These are phyloP conservation scores for Apis laboriosa DNA, from an alignment of 1,140 invertebrate genomes.

Conservation along the genomic window DNA sequence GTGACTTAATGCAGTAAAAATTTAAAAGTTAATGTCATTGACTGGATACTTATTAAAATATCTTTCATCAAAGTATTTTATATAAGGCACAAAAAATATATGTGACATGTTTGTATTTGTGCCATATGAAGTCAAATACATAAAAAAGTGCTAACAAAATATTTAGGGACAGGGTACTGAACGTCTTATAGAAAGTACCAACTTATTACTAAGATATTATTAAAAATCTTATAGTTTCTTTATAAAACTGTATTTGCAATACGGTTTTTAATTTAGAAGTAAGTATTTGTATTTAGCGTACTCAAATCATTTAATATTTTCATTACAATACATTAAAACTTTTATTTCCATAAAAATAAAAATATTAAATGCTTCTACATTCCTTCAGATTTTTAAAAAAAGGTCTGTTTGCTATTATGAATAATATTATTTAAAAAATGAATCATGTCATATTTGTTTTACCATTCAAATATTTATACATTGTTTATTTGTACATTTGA, in stretches of 20 bases:
- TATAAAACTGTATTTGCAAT: slow-evolving; percentile 34
- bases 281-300: slow-evolving; percentile 39
- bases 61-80: slow-evolving; percentile 27
- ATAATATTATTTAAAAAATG: slow-evolving; percentile 32
- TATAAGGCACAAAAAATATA: slow-evolving; percentile 44
- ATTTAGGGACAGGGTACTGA: slow-evolving; percentile 51
- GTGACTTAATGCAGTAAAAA: slow-evolving; percentile 36
- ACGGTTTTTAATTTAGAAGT: slow-evolving; percentile 43
- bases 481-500: slow-evolving; percentile 54
- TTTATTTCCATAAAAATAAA: slow-evolving; percentile 35
- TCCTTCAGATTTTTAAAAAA: slow-evolving; percentile 39
- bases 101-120: slow-evolving; percentile 46
- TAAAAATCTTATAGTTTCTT: slow-evolving; percentile 56
- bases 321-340: slow-evolving; percentile 4
- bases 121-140: slow-evolving; percentile 54
- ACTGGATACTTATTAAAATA: slow-evolving; percentile 16
- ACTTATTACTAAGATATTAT: slow-evolving; percentile 57
- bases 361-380: slow-evolving; percentile 38
- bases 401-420: slow-evolving; percentile 25
- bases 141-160: slow-evolving; percentile 32
- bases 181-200: slow-evolving; percentile 58
- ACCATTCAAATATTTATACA: slow-evolving; percentile 54
- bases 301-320: slow-evolving; percentile 43
- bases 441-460: slow-evolving; percentile 44
- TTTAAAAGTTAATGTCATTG: slow-evolving; percentile 7